Evolutionary conservation across 2,113 vertebrate species (phyloP).

Genomic region (Pseudolaguvia tuberculata): DNA sequence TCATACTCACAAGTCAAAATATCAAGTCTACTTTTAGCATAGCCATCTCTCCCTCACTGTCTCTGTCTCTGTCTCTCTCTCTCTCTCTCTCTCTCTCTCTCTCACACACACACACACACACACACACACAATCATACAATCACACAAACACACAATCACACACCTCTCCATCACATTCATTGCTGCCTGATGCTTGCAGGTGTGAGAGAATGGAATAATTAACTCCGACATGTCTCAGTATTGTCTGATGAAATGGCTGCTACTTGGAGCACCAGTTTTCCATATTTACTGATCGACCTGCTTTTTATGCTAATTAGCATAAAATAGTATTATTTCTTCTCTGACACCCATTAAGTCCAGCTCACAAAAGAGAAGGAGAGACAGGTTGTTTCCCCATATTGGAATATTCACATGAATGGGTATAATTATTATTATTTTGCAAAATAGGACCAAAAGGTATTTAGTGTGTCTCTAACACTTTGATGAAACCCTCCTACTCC

Average conservation of each 20-base stretch:
- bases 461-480: neutral
- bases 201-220: constrained; percentile 54
- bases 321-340: constrained; percentile 46
- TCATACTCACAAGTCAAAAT: constrained; percentile 71
- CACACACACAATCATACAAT: constrained; percentile 31
- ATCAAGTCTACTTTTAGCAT: constrained; percentile 46
- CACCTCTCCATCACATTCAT: constrained; percentile 57
- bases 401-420: constrained; percentile 16
- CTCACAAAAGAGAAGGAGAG: constrained; percentile 29
- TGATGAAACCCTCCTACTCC: neutral
- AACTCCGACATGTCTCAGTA: constrained; percentile 50
- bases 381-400: constrained; percentile 39
- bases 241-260: constrained; percentile 49
- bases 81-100: constrained; percentile 46
- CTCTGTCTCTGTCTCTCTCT: constrained; percentile 48
- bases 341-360: constrained; percentile 37
- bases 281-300: constrained; percentile 52
- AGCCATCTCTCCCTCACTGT: constrained; percentile 17
- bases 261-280: constrained; percentile 43
- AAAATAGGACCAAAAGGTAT: constrained; percentile 3
- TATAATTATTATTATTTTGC: constrained; percentile 30
- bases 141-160: constrained; percentile 42
- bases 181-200: constrained; percentile 46
- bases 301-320: constrained; percentile 47
- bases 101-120: no score